Evolutionary conservation across 1,140 invertebrate genomes (phyloP), one percentile per base, ranked within the genome.

Genomic region (Geopemphigus sp.): DNA sequence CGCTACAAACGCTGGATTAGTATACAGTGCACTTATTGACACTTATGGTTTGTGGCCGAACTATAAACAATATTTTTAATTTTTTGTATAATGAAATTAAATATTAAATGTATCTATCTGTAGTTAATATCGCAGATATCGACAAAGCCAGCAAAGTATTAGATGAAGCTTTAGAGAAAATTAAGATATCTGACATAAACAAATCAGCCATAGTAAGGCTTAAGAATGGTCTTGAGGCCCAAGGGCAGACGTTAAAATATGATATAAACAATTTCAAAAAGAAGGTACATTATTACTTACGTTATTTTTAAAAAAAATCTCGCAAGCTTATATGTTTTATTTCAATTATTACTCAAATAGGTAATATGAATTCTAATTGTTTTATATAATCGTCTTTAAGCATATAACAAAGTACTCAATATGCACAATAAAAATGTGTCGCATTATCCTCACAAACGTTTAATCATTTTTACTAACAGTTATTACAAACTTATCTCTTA

Each of bases 21-120:
- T 78, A 19, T 78, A 78, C 22, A 61, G 74, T 50, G 74, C 74
- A 63, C 5, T 78, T 26, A 78, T 78, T 5, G 74, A 78, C 10
- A n/a, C 32, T 11, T 50, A 78, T 50, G 56, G 74, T 78, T n/a
- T 19, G 74, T 63, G 26, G 0, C 19, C 39, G 17, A 22, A 39
- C 32, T 39, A 8, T 39, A 39, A 39, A 39, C 32, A 59, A 2
- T 61, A 74, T 32, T 57, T 29, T 0, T 17, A 61, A 12, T 61
- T 45, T n/a, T n/a, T n/a, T n/a, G n/a, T 47, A 12, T 76, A 26
- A 32, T 76, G 45, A 11, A 24, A 1, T 5, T 78, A 50, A 78
- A 26, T 45, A 15, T 50, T 45, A 29, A 24, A 24, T 76, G 56
- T 76, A 19, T 39, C 45, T 1, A 26, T 59, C 0, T 39, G 32